These are phyloP conservation scores for Drosophila limbata DNA, from an alignment of 2,888 invertebrate species.

Conservation along the genomic window DNA sequence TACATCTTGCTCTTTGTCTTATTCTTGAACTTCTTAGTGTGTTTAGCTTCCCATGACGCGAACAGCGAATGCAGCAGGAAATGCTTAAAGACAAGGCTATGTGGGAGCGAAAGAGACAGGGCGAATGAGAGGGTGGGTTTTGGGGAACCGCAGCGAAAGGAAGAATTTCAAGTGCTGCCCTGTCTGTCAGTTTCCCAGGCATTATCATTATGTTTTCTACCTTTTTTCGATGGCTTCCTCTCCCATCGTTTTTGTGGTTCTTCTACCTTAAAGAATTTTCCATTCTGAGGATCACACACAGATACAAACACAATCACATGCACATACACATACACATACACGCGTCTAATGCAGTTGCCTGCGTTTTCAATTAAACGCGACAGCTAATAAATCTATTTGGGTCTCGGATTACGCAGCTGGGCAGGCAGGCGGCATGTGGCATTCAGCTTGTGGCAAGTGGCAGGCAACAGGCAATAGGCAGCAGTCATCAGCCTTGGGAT, in stretches of 20 bases:
- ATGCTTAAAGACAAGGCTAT: slow-evolving; percentile 18
- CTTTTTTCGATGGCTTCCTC: slow-evolving; percentile 32
- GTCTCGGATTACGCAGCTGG: slow-evolving; percentile 53
- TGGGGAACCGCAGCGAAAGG: slow-evolving; percentile 30
- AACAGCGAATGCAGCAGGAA: slow-evolving; percentile 47
- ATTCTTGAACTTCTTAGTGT: slow-evolving; percentile 25
- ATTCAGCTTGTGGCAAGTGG: not conserved
- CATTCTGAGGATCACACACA: slow-evolving; percentile 24
- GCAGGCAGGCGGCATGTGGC: not conserved
- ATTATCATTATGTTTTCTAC: slow-evolving; percentile 39
- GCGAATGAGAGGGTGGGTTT: slow-evolving; percentile 9
- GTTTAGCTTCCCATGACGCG: slow-evolving; percentile 60
- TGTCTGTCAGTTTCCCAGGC: slow-evolving; percentile 37
- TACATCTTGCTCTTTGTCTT: slow-evolving; percentile 5
- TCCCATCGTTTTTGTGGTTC: slow-evolving; percentile 6
- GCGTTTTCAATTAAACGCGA: slow-evolving; percentile 50
- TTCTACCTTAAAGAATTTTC: slow-evolving; percentile 31
- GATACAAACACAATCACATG: slow-evolving; percentile 10
- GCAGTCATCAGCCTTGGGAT: slow-evolving; percentile 52
- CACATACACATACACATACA: slow-evolving; percentile 6
- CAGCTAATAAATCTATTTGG: slow-evolving; percentile 66
- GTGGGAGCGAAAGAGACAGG: slow-evolving; percentile 8
- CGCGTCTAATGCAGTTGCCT: slow-evolving; percentile 20
- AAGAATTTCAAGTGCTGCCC: slow-evolving; percentile 55
- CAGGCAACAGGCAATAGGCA: slow-evolving; percentile 3